Conservation (phyloP, 2,797 vertebrate species). For the Valencia hispanica region DNA sequence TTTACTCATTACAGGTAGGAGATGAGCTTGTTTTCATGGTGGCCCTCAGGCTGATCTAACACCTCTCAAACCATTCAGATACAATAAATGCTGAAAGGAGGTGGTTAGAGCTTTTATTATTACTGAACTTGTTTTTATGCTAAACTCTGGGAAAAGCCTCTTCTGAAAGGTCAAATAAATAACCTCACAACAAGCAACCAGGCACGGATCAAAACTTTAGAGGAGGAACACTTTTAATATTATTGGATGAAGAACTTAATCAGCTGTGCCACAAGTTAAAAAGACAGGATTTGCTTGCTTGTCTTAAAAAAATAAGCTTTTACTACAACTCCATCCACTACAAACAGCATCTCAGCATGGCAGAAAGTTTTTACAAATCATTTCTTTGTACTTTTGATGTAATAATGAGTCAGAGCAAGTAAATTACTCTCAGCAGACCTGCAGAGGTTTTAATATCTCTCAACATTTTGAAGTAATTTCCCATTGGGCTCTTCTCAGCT, state of each 20-base stretch:
- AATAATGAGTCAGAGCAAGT: constrained; percentile 37
- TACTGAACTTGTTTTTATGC: neutral
- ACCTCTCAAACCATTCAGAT: neutral
- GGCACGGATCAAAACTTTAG: neutral
- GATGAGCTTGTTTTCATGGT: neutral
- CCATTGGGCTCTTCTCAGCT: constrained; percentile 44
- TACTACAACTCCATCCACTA: neutral
- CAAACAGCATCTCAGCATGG: neutral
- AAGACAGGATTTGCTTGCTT: neutral
- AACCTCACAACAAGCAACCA: neutral
- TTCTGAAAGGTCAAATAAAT: neutral
- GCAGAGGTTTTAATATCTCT: constrained; percentile 50
- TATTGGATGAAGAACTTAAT: constrained; percentile 24
- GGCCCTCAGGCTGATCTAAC: neutral
- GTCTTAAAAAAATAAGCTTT: neutral
- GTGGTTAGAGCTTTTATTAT: neutral
- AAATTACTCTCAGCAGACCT: neutral
- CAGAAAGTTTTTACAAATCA: constrained; percentile 23
- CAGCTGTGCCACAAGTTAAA: constrained; percentile 24
- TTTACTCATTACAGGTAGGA: neutral
- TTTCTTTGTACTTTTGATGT: neutral
- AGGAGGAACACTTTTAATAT: neutral
- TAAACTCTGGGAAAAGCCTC: no score
- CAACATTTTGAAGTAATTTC: constrained; percentile 76
- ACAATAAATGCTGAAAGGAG: neutral